Evolutionary conservation across 2,888 invertebrate genomes (phyloP).

Genomic region (Cheilosia scutellata): DNA sequence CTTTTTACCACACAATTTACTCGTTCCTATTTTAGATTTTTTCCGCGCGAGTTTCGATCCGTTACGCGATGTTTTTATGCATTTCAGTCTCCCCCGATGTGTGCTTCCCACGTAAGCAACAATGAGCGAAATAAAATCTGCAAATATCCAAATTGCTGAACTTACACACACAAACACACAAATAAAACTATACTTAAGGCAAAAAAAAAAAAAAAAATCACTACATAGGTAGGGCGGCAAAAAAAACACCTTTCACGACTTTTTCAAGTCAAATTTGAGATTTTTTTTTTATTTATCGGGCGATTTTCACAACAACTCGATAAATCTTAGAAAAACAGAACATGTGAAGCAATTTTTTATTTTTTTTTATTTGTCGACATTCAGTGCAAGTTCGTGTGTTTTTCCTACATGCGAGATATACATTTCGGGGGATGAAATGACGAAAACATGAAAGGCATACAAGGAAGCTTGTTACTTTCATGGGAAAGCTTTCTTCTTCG

Average conservation of each 20-base stretch:
- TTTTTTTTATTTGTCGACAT: neutral
- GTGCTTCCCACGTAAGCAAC: neutral
- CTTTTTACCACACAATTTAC: neutral
- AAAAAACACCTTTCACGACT: neutral
- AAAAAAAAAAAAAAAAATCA: neutral
- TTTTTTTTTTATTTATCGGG: too few relatives aligned
- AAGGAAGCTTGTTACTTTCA: conserved; percentile 11
- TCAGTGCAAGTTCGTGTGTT: neutral
- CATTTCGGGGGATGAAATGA: conserved; percentile 17
- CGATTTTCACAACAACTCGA: conserved; percentile 5
- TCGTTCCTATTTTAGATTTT: neutral
- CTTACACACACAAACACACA: neutral
- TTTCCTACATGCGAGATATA: neutral
- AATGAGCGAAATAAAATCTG: neutral
- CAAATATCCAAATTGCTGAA: neutral
- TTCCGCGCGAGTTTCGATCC: neutral
- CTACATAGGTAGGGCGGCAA: conserved; percentile 6
- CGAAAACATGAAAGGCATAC: neutral
- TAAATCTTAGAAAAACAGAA: neutral
- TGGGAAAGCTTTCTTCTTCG: conserved; percentile 31
- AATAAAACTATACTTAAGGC: neutral
- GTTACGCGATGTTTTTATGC: neutral
- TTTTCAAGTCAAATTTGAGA: neutral
- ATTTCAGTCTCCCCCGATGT: neutral
- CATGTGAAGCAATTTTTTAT: neutral